Conservation (phyloP, 1,140 invertebrate species). For the Psix sp. region DNA sequence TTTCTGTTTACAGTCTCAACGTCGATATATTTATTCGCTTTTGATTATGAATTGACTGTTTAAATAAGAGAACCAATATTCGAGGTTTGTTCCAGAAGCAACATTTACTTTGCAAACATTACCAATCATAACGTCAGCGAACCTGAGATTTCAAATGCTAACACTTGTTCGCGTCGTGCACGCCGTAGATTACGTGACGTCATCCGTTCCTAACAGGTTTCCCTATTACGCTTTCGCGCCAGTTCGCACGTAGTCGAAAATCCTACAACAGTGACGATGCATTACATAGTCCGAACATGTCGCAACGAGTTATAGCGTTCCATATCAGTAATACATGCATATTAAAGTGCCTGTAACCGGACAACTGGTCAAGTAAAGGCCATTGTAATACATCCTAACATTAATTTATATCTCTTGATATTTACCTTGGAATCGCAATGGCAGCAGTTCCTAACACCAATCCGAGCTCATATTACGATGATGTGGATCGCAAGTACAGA, state of each 20-base stretch:
- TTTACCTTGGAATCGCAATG: conserved; percentile 22
- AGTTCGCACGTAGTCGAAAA: conserved; percentile 61
- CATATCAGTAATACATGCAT: conserved; percentile 64
- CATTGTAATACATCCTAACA: conserved; percentile 24
- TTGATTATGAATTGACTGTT: no score
- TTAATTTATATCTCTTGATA: conserved; percentile 18
- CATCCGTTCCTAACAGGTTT: conserved; percentile 56
- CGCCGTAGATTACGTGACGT: conserved; percentile 58
- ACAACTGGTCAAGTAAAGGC: conserved; percentile 15
- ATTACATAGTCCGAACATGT: conserved; percentile 63
- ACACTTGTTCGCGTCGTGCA: conserved; percentile 47
- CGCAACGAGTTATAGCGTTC: conserved; percentile 44
- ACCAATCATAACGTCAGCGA: conserved; percentile 25
- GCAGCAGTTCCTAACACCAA: conserved; percentile 28
- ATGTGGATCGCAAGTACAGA: conserved; percentile 19
- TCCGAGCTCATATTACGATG: conserved; percentile 14
- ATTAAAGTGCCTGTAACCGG: conserved; percentile 30
- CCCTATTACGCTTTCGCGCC: conserved; percentile 51
- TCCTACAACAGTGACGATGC: conserved; percentile 57
- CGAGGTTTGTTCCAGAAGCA: neutral
- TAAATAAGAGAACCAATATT: no score
- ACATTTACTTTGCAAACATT: conserved; percentile 10
- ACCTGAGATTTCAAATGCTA: conserved; percentile 39
- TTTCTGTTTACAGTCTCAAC: no score
- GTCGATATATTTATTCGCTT: no score